phyloP scores from a whole-genome alignment of 2,797 vertebrate genomes.

The Margarornis squamiger region DNA sequence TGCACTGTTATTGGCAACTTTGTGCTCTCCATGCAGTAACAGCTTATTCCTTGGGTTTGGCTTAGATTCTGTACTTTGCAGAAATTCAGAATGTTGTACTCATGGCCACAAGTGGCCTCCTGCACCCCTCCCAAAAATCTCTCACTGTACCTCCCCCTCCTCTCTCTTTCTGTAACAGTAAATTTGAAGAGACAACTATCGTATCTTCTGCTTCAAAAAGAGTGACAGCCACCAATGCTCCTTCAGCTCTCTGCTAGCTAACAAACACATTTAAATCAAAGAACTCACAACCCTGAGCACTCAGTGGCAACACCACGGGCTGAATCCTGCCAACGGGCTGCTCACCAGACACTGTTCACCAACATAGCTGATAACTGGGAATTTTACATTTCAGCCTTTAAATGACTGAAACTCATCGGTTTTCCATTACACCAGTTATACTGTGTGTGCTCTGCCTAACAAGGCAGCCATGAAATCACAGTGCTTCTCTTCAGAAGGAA shows the following conservation, averaged over 20 bases:
- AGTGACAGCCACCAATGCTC: not conserved
- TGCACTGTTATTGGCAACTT: not conserved
- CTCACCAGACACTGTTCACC: not conserved
- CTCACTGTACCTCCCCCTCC: not conserved
- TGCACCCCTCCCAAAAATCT: not conserved
- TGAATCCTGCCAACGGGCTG: not conserved
- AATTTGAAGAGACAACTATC: not conserved
- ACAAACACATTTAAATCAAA: not conserved
- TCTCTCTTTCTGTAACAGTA: not conserved
- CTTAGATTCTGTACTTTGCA: not conserved
- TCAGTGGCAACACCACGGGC: not conserved
- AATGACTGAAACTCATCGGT: not conserved
- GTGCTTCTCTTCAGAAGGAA: not conserved
- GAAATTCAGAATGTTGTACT: not conserved
- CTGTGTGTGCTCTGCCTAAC: not conserved
- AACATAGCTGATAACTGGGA: accelerated
- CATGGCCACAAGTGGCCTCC: accelerated
- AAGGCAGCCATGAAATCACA: not conserved
- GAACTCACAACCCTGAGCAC: not conserved
- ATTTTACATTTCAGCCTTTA: not conserved
- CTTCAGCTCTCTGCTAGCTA: not conserved
- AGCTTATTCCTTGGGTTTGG: not conserved
- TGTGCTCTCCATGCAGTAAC: not conserved
- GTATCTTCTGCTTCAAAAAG: not conserved
- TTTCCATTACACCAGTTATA: not conserved